phyloP scores from a whole-genome alignment of 2,113 vertebrate species.

The Panthera tigris region DNA sequence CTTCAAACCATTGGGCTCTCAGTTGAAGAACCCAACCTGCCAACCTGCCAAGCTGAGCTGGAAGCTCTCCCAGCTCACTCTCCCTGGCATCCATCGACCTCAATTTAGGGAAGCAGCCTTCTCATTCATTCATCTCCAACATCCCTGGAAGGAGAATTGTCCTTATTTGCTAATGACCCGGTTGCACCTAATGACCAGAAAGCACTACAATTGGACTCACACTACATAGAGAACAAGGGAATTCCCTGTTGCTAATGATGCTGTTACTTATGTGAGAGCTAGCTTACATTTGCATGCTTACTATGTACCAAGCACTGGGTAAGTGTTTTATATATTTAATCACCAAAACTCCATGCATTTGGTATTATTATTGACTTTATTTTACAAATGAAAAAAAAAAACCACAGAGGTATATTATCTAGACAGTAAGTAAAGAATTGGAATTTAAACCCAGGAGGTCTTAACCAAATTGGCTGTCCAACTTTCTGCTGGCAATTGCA shows the following conservation, averaged over 20 bases:
- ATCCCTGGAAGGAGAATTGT: background rate
- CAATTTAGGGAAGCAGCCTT: background rate
- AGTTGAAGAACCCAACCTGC: fast-evolving
- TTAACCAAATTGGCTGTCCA: background rate
- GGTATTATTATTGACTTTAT: background rate
- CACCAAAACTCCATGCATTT: background rate
- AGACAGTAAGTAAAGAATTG: background rate
- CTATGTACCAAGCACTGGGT: background rate
- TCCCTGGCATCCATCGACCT: background rate
- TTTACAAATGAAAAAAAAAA: background rate
- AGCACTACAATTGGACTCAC: background rate
- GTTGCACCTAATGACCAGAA: background rate
- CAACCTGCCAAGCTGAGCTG: background rate
- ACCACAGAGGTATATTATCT: background rate
- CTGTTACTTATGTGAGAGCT: background rate
- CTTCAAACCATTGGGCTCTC: background rate
- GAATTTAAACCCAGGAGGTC: background rate
- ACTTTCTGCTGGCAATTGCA: background rate
- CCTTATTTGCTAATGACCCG: background rate
- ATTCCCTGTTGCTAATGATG: background rate
- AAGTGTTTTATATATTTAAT: background rate
- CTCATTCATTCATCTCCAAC: background rate
- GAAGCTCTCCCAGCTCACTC: background rate
- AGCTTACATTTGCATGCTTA: background rate
- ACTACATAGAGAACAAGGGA: background rate